phyloP scores from a whole-genome alignment of 2,888 invertebrate species.

The Molanna angustata region DNA sequence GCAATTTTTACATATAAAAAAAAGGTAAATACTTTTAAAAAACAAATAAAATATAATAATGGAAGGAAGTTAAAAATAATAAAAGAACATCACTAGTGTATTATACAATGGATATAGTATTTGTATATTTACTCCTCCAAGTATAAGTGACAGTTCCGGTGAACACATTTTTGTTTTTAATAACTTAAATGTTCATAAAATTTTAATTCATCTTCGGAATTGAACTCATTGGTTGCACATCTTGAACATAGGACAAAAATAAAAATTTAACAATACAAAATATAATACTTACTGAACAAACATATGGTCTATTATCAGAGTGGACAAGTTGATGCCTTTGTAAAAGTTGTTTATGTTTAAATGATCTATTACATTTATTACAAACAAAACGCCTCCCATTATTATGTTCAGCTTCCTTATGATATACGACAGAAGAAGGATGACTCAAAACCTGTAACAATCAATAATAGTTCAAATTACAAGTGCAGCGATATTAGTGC shows the following conservation, averaged over 20 bases:
- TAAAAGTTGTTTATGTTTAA: constrained; percentile 70
- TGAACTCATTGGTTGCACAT: too few relatives aligned
- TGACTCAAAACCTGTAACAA: constrained; percentile 58
- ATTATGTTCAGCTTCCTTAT: constrained; percentile 68
- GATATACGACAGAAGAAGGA: constrained; percentile 72
- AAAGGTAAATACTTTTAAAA: background rate
- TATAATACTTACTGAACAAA: constrained; percentile 55
- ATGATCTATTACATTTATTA: constrained; percentile 70
- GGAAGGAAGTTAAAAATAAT: too few relatives aligned
- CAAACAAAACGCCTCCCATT: constrained; percentile 69
- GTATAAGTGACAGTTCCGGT: too few relatives aligned
- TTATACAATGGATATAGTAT: background rate
- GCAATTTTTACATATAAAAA: background rate
- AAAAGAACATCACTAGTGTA: too few relatives aligned
- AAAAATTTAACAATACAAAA: background rate
- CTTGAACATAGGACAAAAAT: too few relatives aligned
- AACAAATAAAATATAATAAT: background rate
- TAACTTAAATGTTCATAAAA: too few relatives aligned
- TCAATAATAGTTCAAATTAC: too few relatives aligned
- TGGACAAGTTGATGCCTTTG: constrained; percentile 78
- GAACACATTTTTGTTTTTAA: too few relatives aligned
- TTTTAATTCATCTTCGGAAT: too few relatives aligned
- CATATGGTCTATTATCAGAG: constrained; percentile 63
- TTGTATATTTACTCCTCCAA: too few relatives aligned
- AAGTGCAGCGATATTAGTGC: too few relatives aligned